phyloP scores from a whole-genome alignment of 1,140 invertebrate genomes.

The Radopholus similis region DNA sequence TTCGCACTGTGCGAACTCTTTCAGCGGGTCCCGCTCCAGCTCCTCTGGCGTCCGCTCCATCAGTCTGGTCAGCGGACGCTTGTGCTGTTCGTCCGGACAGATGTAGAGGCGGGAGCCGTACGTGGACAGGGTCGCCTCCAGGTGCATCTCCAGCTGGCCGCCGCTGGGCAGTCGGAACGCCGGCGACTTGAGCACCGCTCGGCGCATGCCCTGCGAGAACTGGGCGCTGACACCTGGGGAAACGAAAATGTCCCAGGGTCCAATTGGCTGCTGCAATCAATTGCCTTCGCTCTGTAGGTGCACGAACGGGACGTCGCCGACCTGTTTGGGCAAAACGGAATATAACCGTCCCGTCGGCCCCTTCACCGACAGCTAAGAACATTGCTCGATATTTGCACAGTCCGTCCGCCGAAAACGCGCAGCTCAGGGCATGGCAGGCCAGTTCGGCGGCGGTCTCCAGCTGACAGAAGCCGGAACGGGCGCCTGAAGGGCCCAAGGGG shows the following conservation, averaged over 20 bases:
- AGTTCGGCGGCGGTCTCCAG: constrained; percentile 35
- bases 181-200: constrained; percentile 37
- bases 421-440: constrained; percentile 32
- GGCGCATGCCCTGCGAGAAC: constrained; percentile 14
- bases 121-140: constrained; percentile 40
- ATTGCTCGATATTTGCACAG: constrained; percentile 27
- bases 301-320: constrained; percentile 20
- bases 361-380: not conserved
- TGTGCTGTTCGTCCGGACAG: constrained; percentile 37
- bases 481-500: not conserved
- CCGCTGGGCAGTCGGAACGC: constrained; percentile 27
- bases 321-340: too few relatives aligned
- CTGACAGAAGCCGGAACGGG: constrained; percentile 31
- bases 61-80: not conserved
- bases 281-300: constrained; percentile 7
- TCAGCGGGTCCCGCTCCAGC: constrained; percentile 9
- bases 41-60: constrained; percentile 1
- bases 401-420: constrained; percentile 20
- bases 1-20: constrained; percentile 32
- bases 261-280: not conserved
- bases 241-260: not conserved
- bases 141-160: constrained; percentile 25
- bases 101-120: constrained; percentile 43
- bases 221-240: constrained; percentile 6
- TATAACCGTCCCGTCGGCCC: too few relatives aligned